phyloP scores from a whole-genome alignment of 1,140 invertebrate species.

The Adelges cooleyi region DNA sequence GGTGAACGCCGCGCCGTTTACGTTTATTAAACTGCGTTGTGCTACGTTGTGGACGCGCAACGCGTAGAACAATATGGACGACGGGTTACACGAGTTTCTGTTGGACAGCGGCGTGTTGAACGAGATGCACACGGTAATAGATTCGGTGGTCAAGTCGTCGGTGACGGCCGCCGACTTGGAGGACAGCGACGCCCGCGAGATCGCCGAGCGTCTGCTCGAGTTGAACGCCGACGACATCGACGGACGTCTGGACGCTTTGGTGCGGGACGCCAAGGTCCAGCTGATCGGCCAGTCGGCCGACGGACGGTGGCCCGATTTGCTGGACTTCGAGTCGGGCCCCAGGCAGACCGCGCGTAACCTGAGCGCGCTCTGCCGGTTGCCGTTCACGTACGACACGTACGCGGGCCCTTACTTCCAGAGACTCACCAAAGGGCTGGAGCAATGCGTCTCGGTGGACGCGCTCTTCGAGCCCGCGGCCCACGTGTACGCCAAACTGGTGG shows the following conservation, averaged over 20 bases:
- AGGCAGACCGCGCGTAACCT: not conserved
- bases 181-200: not conserved
- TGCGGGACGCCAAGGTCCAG: not conserved
- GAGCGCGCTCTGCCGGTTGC: not conserved
- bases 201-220: not conserved
- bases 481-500: conserved; percentile 14
- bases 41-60: no score
- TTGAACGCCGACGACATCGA: conserved; percentile 2
- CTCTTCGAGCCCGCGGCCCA: not conserved
- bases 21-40: no score
- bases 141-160: not conserved
- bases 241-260: not conserved
- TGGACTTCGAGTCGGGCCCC: not conserved
- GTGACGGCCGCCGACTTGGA: not conserved
- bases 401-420: not conserved
- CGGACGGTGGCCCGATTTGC: not conserved
- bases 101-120: conserved; percentile 1
- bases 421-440: not conserved
- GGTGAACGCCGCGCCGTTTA: no score
- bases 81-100: not conserved
- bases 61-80: not conserved
- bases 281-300: not conserved
- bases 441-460: not conserved
- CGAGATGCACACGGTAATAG: not conserved
- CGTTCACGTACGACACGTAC: conserved; percentile 15